Percentiles rank a stretch among this genome's conserved stretches.
Conservation (phyloP, 2,797 vertebrate genomes). For the Clarias laeviceps region DNA sequence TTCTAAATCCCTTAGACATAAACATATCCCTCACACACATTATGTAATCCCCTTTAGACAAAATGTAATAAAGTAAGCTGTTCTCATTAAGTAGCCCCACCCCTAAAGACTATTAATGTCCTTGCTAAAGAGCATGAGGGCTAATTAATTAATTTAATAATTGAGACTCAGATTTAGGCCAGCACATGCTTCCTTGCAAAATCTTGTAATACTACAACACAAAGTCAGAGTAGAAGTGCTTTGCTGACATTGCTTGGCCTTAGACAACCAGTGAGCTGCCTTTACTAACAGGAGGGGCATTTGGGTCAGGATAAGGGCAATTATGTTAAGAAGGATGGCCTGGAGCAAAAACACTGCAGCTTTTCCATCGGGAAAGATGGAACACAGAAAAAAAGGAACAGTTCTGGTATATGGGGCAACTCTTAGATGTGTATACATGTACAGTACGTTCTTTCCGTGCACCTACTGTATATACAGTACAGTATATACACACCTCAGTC, state of each 20-base stretch:
- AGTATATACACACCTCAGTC: conserved; percentile 77
- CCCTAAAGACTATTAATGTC: conserved; percentile 60
- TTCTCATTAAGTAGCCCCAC: conserved; percentile 57
- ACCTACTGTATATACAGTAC: conserved; percentile 60
- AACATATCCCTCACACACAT: conserved; percentile 39
- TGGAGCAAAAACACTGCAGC: conserved; percentile 33
- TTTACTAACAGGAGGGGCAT: background rate
- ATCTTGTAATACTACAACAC: conserved; percentile 53
- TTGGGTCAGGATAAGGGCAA: conserved; percentile 1
- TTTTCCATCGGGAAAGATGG: background rate
- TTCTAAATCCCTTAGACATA: conserved; percentile 38
- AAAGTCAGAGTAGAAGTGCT: conserved; percentile 5
- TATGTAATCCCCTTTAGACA: conserved; percentile 55
- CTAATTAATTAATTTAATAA: conserved; percentile 68
- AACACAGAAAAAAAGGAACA: background rate
- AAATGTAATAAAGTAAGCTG: conserved; percentile 67
- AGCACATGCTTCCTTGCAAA: conserved; percentile 42
- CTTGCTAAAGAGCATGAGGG: conserved; percentile 62
- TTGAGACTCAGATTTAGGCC: conserved; percentile 54
- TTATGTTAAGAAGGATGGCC: conserved; percentile 1
- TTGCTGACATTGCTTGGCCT: conserved; percentile 12
- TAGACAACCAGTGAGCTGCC: background rate
- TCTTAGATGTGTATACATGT: background rate
- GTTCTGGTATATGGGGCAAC: background rate
- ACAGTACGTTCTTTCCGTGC: background rate